These are phyloP conservation scores for Macroramphosus scolopax DNA, from an alignment of 2,797 vertebrate genomes.

Conservation along the genomic window DNA sequence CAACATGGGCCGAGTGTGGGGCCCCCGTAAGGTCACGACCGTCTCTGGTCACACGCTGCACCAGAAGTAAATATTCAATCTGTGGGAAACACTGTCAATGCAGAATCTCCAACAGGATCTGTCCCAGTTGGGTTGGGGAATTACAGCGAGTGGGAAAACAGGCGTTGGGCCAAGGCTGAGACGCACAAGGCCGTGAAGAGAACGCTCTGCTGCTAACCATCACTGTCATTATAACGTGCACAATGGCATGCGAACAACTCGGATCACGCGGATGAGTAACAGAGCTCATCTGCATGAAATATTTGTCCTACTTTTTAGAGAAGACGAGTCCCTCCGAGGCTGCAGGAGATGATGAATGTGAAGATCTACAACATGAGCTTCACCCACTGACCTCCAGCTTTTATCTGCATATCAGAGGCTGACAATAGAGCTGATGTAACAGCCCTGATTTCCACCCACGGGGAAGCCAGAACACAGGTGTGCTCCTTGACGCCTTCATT, in stretches of 20 bases:
- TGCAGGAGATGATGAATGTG: slow-evolving; percentile 32
- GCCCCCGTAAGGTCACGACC: no score
- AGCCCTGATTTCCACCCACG: slow-evolving; percentile 15
- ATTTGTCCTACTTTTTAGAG: slow-evolving; percentile 42
- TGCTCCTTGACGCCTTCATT: not conserved
- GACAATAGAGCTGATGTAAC: slow-evolving; percentile 51
- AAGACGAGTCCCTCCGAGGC: slow-evolving; percentile 16
- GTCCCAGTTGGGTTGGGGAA: slow-evolving; percentile 48
- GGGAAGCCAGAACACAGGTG: slow-evolving; percentile 12
- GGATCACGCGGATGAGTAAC: slow-evolving; percentile 21
- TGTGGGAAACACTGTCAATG: not conserved
- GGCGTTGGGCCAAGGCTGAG: slow-evolving; percentile 50
- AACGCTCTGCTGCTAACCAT: slow-evolving; percentile 45
- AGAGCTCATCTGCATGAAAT: slow-evolving; percentile 20
- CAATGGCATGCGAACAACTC: slow-evolving; percentile 24
- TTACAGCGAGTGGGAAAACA: slow-evolving; percentile 38
- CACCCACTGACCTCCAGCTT: slow-evolving; percentile 22
- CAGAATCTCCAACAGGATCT: slow-evolving; percentile 27
- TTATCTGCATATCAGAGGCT: slow-evolving; percentile 21
- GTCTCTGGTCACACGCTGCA: no score
- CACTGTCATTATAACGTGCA: slow-evolving; percentile 31
- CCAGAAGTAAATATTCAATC: not conserved
- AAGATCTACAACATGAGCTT: slow-evolving; percentile 23
- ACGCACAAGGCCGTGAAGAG: slow-evolving; percentile 37
- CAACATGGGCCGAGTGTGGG: no score